These are phyloP conservation scores for Platanista minor DNA, from an alignment of 2,113 vertebrate species.

Conservation along the genomic window DNA sequence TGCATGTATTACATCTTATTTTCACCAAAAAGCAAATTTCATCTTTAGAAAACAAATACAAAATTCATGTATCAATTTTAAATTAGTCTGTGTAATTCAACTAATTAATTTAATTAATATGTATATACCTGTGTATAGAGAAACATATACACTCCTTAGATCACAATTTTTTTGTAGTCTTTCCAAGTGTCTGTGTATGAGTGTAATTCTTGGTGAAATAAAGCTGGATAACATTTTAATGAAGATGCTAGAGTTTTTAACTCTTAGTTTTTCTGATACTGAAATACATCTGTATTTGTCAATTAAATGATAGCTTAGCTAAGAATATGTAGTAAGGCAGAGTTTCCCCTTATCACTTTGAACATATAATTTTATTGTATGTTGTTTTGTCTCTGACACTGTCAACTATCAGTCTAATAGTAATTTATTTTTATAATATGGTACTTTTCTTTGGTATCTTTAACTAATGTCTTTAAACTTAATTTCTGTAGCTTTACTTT, in stretches of 20 bases:
- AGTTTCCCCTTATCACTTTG: neutral
- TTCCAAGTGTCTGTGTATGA: neutral
- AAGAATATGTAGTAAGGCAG: neutral
- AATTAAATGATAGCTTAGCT: neutral
- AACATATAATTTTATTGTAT: neutral
- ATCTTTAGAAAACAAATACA: neutral
- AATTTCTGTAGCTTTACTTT: neutral
- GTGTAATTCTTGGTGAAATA: neutral
- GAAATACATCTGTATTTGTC: neutral
- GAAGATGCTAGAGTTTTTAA: neutral
- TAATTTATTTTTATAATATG: neutral
- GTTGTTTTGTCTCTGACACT: neutral
- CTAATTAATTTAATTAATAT: neutral
- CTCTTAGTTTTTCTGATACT: neutral
- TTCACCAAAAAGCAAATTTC: neutral
- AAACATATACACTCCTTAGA: neutral
- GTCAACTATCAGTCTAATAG: neutral
- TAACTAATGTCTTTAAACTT: neutral
- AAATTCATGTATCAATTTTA: neutral
- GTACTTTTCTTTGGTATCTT: neutral
- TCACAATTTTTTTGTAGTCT: neutral
- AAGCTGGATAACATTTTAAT: neutral
- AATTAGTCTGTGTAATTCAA: neutral
- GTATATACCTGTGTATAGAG: neutral
- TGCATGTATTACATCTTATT: neutral